Percentiles rank a stretch among this genome's conserved stretches.
These are phyloP conservation scores for Ricordea florida DNA, from an alignment of 92 coral and sea anemone genomes.

Conservation along the genomic window DNA sequence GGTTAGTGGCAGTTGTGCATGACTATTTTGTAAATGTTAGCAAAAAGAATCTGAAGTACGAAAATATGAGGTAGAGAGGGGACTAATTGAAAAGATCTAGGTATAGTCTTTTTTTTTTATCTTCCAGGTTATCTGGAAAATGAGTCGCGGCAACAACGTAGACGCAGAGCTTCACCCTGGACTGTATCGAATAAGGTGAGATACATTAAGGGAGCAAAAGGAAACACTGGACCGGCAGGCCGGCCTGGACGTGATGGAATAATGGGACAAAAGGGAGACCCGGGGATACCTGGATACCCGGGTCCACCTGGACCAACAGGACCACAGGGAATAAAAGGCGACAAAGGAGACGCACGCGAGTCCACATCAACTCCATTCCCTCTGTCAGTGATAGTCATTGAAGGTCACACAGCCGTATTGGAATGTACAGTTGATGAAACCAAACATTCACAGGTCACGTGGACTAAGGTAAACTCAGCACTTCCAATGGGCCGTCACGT, in stretches of 20 bases:
- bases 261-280: neutral
- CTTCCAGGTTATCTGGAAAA: too few relatives aligned
- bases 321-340: constrained; percentile 15
- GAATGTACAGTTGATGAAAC: constrained; percentile 41
- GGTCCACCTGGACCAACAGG: constrained; percentile 39
- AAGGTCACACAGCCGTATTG: constrained; percentile 39
- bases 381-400: constrained; percentile 27
- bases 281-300: constrained; percentile 9
- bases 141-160: too few relatives aligned
- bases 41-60: too few relatives aligned
- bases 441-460: constrained; percentile 32
- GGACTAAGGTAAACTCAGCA: constrained; percentile 33
- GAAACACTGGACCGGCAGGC: constrained; percentile 33
- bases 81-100: too few relatives aligned
- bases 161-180: too few relatives aligned
- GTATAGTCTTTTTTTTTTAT: too few relatives aligned
- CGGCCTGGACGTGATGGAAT: constrained; percentile 7
- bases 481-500: constrained; percentile 29
- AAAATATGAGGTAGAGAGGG: too few relatives aligned
- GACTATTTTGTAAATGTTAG: too few relatives aligned
- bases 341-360: constrained; percentile 30
- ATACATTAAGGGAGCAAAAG: constrained; percentile 46
- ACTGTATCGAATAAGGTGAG: too few relatives aligned
- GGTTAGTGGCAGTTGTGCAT: too few relatives aligned
- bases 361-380: constrained; percentile 12